A percentile compares a stretch with the other conserved stretches of the same genome.
These are phyloP conservation scores for Petrocephalus sullivani DNA, from an alignment of 2,797 vertebrate genomes.

Conservation along the genomic window DNA sequence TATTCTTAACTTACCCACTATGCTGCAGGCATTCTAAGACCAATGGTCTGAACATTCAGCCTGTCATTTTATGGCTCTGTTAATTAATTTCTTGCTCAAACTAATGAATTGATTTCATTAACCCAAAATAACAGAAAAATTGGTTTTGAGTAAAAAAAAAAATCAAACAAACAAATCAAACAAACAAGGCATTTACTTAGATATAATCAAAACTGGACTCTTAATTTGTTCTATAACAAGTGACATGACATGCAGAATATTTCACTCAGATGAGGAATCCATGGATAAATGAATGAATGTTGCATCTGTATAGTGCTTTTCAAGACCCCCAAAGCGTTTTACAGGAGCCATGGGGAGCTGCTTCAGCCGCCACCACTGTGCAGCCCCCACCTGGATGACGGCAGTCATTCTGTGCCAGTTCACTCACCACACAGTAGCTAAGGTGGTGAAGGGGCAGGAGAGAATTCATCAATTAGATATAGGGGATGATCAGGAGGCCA, in stretches of 20 bases:
- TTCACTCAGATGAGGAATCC: neutral
- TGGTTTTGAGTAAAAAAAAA: conserved; percentile 16
- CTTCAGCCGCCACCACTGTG: too few relatives aligned
- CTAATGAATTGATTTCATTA: conserved; percentile 44
- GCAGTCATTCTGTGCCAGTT: too few relatives aligned
- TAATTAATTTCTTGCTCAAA: conserved; percentile 32
- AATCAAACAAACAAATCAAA: neutral
- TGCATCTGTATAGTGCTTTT: too few relatives aligned
- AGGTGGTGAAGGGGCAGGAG: too few relatives aligned
- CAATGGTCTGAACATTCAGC: conserved; percentile 32
- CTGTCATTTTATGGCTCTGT: conserved; percentile 42
- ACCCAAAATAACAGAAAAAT: conserved; percentile 47
- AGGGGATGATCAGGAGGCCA: too few relatives aligned
- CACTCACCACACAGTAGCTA: too few relatives aligned
- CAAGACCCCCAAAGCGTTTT: too few relatives aligned
- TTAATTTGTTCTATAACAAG: neutral
- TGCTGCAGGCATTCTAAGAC: conserved; percentile 42
- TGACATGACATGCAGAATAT: neutral
- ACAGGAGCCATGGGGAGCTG: too few relatives aligned
- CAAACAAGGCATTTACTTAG: neutral
- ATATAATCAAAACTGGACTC: neutral
- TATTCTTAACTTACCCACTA: conserved; percentile 29
- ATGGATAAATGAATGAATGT: too few relatives aligned
- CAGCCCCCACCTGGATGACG: too few relatives aligned
- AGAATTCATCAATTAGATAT: too few relatives aligned